Conservation (phyloP, 1,140 invertebrate genomes). For the Caenorhabditis latens region DNA sequence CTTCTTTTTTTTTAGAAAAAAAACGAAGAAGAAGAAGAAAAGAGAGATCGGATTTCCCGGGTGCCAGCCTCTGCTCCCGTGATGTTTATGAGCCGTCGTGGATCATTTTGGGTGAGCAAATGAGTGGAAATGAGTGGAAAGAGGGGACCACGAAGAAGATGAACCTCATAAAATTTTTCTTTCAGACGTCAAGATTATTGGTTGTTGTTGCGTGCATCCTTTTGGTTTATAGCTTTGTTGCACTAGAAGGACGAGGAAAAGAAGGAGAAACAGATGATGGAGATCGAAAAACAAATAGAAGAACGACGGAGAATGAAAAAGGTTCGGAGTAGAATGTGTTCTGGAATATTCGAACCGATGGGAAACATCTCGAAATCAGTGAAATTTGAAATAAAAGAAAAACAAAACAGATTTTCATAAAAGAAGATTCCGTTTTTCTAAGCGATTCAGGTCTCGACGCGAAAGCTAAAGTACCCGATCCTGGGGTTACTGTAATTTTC, state of each 20-base stretch:
- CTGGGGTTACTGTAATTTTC: no score
- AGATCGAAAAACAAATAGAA: not conserved
- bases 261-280: not conserved
- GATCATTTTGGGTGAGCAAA: constrained; percentile 6
- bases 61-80: no score
- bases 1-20: not conserved
- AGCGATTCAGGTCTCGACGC: no score
- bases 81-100: not conserved
- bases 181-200: not conserved
- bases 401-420: no score
- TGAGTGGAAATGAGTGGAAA: not conserved
- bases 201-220: constrained; percentile 1
- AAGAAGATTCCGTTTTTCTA: no score
- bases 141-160: not conserved
- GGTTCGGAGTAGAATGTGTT: not conserved
- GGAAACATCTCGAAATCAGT: no score
- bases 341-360: no score
- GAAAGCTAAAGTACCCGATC: no score
- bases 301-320: not conserved
- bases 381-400: no score
- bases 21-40: constrained; percentile 4
- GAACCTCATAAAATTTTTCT: not conserved
- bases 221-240: constrained; percentile 33
- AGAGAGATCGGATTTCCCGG: constrained; percentile 20
- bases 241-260: not conserved